Evolutionary conservation across 2,888 invertebrate genomes (phyloP).

Genomic region (Ochropacha duplaris): DNA sequence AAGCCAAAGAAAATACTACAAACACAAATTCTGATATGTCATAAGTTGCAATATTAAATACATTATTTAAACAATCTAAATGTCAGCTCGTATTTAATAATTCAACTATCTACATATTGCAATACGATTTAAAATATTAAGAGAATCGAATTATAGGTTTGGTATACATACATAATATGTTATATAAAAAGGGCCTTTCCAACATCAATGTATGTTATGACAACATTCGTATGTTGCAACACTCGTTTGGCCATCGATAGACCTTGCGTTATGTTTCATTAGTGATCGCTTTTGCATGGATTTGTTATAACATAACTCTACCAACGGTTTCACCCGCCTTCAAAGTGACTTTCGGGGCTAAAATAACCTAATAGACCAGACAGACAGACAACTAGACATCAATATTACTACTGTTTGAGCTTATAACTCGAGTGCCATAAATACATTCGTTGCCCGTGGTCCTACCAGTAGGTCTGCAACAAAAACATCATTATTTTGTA

Average conservation of each 20-base stretch:
- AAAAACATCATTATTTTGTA: no score
- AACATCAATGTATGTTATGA: neutral
- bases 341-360: no score
- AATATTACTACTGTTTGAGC: no score
- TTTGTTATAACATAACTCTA: neutral
- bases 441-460: no score
- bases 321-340: neutral
- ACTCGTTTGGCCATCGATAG: constrained; percentile 3
- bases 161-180: neutral
- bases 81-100: neutral
- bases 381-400: no score
- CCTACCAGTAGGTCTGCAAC: no score
- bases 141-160: neutral
- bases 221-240: constrained; percentile 1
- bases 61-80: neutral
- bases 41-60: neutral
- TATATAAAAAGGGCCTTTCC: neutral
- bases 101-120: neutral
- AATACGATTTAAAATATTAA: neutral
- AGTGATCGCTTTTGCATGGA: neutral
- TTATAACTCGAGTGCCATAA: no score
- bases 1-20: no score
- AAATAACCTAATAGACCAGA: no score
- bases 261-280: neutral
- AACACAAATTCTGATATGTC: no score